Evolutionary conservation across 2,888 invertebrate species (phyloP).

Genomic region (Torymus tubicola): DNA sequence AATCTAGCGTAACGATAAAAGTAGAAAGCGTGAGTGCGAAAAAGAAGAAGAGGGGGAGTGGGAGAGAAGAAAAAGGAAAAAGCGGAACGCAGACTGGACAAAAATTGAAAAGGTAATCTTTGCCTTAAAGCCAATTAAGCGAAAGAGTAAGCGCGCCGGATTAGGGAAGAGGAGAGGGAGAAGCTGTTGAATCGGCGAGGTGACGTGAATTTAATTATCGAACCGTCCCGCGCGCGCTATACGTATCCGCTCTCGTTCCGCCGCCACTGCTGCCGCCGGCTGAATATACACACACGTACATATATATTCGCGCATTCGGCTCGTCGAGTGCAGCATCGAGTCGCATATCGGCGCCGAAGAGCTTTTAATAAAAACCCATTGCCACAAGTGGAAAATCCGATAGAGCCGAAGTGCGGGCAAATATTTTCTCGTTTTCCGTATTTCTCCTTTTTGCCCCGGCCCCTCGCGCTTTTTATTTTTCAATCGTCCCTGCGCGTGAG

Average conservation of each 20-base stretch:
- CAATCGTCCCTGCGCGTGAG: slow-evolving; percentile 36
- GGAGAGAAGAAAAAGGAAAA: slow-evolving; percentile 24
- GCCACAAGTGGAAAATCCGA: slow-evolving; percentile 72
- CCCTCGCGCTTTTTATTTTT: neutral
- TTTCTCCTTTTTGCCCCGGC: slow-evolving; percentile 35
- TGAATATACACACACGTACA: too few relatives aligned
- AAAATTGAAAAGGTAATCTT: slow-evolving; percentile 59
- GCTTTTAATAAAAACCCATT: slow-evolving; percentile 69
- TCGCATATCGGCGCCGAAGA: slow-evolving; percentile 45
- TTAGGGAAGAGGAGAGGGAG: slow-evolving; percentile 39
- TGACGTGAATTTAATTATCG: slow-evolving; percentile 65
- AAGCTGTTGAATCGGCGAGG: slow-evolving; percentile 60
- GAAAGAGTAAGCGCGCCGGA: slow-evolving; percentile 58
- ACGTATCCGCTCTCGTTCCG: slow-evolving; percentile 18
- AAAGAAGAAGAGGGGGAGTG: neutral
- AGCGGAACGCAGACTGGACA: slow-evolving; percentile 7
- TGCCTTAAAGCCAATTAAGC: slow-evolving; percentile 59
- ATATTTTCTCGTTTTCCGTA: slow-evolving; percentile 67
- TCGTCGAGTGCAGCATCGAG: neutral
- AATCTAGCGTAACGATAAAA: slow-evolving; percentile 7
- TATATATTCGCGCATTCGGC: slow-evolving; percentile 7
- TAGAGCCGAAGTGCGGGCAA: slow-evolving; percentile 68
- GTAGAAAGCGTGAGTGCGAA: neutral
- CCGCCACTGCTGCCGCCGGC: neutral
- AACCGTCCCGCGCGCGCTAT: slow-evolving; percentile 51